Evolutionary conservation across 2,113 vertebrate species (phyloP), one percentile per base, ranked within the genome.

Genomic region (Phaethornis superciliosus): DNA sequence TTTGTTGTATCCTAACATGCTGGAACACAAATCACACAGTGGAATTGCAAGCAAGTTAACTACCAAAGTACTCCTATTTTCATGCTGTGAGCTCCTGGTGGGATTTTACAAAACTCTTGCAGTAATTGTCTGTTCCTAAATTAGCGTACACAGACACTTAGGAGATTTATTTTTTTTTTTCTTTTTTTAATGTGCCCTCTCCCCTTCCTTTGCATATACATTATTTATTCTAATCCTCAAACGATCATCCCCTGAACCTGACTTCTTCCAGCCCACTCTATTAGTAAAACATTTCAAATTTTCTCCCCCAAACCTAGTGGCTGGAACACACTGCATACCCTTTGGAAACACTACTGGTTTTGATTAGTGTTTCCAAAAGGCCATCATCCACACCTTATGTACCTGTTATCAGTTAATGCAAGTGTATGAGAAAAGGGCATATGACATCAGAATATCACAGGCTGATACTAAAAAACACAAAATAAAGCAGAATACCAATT

Each of bases 281-380:
- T 51, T 19, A 55, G 12, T 21, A 52, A 40, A 65, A 54, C 13
- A 65, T 19, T 52, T 65, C 37, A 55, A 4, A 20, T 33, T 32
- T 27, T 12, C 8, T 24, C 24, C 12, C 14, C 32, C 32, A 60
- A 51, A 54, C 32, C 35, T 27, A 12, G 6, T 4, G 32, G 15
- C 74, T 52, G 16, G 30, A 42, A 49, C 54, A 37, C 1, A 0
- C 47, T 51, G 33, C 32, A 59, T 42, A 35, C 15, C 32, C 37
- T 79, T 42, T 26, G 52, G 47, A 77, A 63, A 40, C 0, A 1
- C 47, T 46, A 10, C 27, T 0, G 0, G 7, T 69, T 79, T n/a
- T 22, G 24, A 16, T 54, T 16, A 44, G 40, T n/a, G 27, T 30
- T 83, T 58, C 67, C 49, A 47, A 42, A 90, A 3, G 4, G 9